Evolutionary conservation across 2,888 invertebrate genomes (phyloP).

Genomic region (Pyrochroa serraticornis): DNA sequence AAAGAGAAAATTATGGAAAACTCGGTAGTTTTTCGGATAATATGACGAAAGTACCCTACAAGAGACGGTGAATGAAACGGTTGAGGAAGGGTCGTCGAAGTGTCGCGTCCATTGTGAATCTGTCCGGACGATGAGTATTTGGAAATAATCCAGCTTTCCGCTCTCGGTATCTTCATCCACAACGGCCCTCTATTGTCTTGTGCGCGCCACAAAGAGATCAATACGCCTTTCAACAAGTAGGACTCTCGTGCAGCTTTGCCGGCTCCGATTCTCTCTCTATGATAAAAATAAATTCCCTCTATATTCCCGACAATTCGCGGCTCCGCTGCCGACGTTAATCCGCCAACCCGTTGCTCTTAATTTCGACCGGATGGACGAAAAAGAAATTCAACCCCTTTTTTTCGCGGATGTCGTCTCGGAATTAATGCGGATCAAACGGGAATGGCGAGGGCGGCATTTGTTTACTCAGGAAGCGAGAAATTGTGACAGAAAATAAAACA

Average conservation of each 20-base stretch:
- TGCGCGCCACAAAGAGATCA: slow-evolving; percentile 26
- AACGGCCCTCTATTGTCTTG: slow-evolving; percentile 23
- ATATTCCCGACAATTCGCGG: too few species aligned
- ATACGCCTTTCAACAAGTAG: slow-evolving; percentile 29
- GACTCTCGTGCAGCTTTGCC: neutral
- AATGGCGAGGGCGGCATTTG: too few species aligned
- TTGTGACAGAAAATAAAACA: too few species aligned
- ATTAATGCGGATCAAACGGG: too few species aligned
- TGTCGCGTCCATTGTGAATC: slow-evolving; percentile 19
- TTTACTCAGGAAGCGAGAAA: too few species aligned
- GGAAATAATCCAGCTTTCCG: slow-evolving; percentile 31
- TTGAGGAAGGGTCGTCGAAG: slow-evolving; percentile 11
- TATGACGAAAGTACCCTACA: neutral
- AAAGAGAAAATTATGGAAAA: slow-evolving; percentile 24
- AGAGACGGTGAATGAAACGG: too few species aligned
- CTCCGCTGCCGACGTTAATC: too few species aligned
- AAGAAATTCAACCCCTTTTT: too few species aligned
- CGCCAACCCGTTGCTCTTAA: too few species aligned
- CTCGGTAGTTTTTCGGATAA: slow-evolving; percentile 12
- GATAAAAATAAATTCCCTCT: too few species aligned
- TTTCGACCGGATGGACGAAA: too few species aligned
- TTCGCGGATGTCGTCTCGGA: too few species aligned
- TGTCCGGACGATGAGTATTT: slow-evolving; percentile 13
- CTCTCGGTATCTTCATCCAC: slow-evolving; percentile 24
- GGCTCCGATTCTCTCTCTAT: neutral